Conservation (phyloP, 1,140 invertebrate species). For the Scylla paramamosain region DNA sequence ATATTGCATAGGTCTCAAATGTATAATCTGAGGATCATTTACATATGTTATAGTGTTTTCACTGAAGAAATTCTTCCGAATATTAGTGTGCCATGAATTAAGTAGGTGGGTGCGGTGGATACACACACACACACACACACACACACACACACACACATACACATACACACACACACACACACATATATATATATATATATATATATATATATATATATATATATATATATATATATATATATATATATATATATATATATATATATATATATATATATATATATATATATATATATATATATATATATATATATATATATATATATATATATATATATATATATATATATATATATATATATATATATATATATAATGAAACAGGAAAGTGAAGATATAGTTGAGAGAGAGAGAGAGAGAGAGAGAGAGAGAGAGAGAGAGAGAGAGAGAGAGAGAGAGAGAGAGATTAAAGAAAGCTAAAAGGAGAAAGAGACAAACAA, state of each 20-base stretch:
- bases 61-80: too few relatives aligned
- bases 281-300: slow-evolving; percentile 58
- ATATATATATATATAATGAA: not conserved
- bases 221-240: slow-evolving; percentile 61
- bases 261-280: slow-evolving; percentile 63
- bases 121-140: slow-evolving; percentile 48
- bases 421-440: not conserved
- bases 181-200: slow-evolving; percentile 58
- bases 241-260: slow-evolving; percentile 64
- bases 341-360: slow-evolving; percentile 29
- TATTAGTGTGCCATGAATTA: too few relatives aligned
- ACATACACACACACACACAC: not conserved
- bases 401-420: not conserved
- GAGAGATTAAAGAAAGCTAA: not conserved
- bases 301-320: slow-evolving; percentile 44
- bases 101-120: too few relatives aligned
- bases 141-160: slow-evolving; percentile 38
- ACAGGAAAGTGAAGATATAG: not conserved
- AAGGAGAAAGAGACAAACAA: too few relatives aligned
- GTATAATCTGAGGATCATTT: too few relatives aligned
- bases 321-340: slow-evolving; percentile 40
- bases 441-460: not conserved
- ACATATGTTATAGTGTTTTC: too few relatives aligned
- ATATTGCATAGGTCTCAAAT: too few relatives aligned
- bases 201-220: slow-evolving; percentile 58